phyloP scores from a whole-genome alignment of 1,140 invertebrate species.

The Pseudomyrmex sp. region DNA sequence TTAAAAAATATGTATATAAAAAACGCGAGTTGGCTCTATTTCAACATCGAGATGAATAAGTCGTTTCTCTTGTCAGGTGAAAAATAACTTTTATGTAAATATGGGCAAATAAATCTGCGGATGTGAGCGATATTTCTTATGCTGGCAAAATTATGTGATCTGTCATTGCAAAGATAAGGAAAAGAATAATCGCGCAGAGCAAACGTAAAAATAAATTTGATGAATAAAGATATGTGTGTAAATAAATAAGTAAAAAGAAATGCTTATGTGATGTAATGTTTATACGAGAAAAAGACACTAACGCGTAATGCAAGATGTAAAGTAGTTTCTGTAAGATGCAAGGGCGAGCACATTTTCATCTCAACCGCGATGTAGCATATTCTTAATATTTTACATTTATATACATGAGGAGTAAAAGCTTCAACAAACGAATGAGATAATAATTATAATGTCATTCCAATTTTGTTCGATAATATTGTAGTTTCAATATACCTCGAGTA shows the following conservation, averaged over 20 bases:
- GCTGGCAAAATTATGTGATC: constrained; percentile 8
- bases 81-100: not conserved
- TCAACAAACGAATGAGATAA: not conserved
- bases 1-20: not conserved
- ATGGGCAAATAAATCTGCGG: not conserved
- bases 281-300: constrained; percentile 24
- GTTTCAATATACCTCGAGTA: too few species aligned
- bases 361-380: not conserved
- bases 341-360: constrained; percentile 21
- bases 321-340: not conserved
- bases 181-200: not conserved
- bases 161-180: not conserved
- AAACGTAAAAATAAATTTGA: constrained; percentile 32
- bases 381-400: constrained; percentile 22
- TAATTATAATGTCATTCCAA: constrained; percentile 4
- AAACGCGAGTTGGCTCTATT: not conserved
- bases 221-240: constrained; percentile 30
- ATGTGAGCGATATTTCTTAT: not conserved
- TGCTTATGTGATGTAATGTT: constrained; percentile 21
- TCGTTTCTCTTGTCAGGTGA: not conserved
- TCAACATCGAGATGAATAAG: not conserved
- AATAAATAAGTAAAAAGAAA: constrained; percentile 14
- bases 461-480: not conserved
- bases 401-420: not conserved
- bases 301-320: constrained; percentile 40